A percentile compares a stretch with the other conserved stretches of the same genome.
Evolutionary conservation across 2,888 invertebrate species (phyloP).

Genomic region (Drosophila ezoana): DNA sequence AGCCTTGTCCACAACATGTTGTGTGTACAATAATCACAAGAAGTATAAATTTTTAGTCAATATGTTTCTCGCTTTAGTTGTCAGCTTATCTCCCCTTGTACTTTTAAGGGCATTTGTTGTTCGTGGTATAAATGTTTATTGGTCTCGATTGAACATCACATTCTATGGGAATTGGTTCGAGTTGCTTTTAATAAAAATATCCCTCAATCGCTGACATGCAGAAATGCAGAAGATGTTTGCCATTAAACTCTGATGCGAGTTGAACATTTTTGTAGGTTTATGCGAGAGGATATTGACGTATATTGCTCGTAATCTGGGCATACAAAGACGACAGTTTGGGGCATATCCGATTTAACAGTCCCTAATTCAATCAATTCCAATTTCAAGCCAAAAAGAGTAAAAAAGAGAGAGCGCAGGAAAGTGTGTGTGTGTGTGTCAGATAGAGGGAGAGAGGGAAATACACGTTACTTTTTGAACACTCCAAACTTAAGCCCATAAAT

Average conservation of each 20-base stretch:
- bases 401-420: background rate
- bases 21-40: no score
- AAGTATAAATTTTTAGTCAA: background rate
- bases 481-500: constrained; percentile 42
- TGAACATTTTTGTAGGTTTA: constrained; percentile 19
- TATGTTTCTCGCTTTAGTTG: background rate
- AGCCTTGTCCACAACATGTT: background rate
- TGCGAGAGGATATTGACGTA: constrained; percentile 35
- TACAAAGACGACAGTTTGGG: constrained; percentile 20
- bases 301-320: constrained; percentile 35
- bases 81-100: background rate
- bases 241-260: constrained; percentile 16
- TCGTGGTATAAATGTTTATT: constrained; percentile 6
- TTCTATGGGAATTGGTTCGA: constrained; percentile 2
- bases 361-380: constrained; percentile 50
- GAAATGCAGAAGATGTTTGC: constrained; percentile 37
- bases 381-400: background rate
- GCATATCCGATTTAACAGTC: constrained; percentile 26
- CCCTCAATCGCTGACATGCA: constrained; percentile 34
- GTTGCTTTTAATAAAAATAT: constrained; percentile 20
- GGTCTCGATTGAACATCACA: constrained; percentile 6
- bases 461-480: constrained; percentile 26
- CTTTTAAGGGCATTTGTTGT: constrained; percentile 3
- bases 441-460: background rate
- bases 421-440: background rate